Evolutionary conservation across 2,113 vertebrate species (phyloP), one percentile per base, ranked within the genome.

Genomic region (Malurus cyaneus): DNA sequence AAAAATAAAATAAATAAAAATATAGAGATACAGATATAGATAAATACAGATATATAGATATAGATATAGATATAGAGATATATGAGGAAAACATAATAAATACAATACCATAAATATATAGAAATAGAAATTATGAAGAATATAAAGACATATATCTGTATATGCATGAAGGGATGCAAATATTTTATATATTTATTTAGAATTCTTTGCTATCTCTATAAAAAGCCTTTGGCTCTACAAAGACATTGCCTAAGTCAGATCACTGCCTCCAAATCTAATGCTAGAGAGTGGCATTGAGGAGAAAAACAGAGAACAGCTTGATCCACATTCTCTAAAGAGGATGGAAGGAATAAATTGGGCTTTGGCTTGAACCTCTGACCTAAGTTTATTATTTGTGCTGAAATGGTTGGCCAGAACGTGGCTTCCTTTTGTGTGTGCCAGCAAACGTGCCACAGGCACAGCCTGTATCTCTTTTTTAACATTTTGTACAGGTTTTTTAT

Each of bases 141-240:
- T 25, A 9, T 26, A 9, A 8, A 26, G 7, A 2, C 2, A 44
- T 5, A 10, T 16, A 28, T 2, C 34, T 32, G 23, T 14, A 21
- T 24, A 18, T 3, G 4, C 18, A 18, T 20, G 3, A 19, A 28
- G 15, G 10, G 2, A 12, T 25, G 1, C 2, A 41, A 18, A 2
- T 14, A 19, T 69, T 86, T 36, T 26, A 6, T 31, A 12, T 2
- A 7, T 25, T 2, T 19, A 6, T 64, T 46, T 25, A 5, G 65
- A 25, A 71, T 54, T 12, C 8, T 11, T 46, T 59, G 5, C 10
- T 69, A 9, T 36, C 5, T 53, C 18, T 61, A 5, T 34, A 69
- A 54, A 42, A 76, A 0, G 3, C 14, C 15, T 69, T 42, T 42
- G 41, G 1, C 31, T 77, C 10, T 66, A 18, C 31, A 46, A 57